Evolutionary conservation across 2,113 vertebrate genomes (phyloP), one percentile per base, ranked within the genome.

Genomic region (Lepus europaeus): DNA sequence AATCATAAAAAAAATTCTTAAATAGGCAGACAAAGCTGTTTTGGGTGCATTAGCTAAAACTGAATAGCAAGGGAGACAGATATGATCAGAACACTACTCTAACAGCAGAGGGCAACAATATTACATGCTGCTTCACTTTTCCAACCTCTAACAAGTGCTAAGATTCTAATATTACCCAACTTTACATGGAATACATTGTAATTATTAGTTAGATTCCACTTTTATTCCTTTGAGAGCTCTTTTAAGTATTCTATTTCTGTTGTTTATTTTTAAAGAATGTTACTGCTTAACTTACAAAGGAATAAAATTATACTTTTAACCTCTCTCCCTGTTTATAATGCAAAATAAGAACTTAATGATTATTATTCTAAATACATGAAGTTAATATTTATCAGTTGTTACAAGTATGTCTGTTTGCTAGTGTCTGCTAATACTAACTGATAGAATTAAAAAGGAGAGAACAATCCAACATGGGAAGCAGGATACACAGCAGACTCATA

Each of bases 21-120:
- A 70, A 0, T 94, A 98, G 86, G 82, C 95, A 78, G 98, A 98
- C 92, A 98, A 98, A 97, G 95, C 97, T 74, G 97, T 98, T 98
- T 97, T 97, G 96, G 97, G 98, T 77, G 96, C 97, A 29, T 83
- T 98, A 82, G 97, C 91, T n/a, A 98, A 98, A 98, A 92, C 98
- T 39, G 98, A 98, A 86, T 78, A 97, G 0, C 97, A 97, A 33
- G 89, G 96, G 98, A 74, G 61, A 70, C 11, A 84, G 27, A 56
- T 22, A 7, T 27, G 22, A n/a, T n/a, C 53, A 76, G 27, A 31
- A 59, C 10, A 36, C 9, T 76, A 87, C 10, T 77, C 16, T 80
- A 39, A 56, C 23, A 74, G 63, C 5, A 39, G 8, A 56, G 51
- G 63, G 31, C 64, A 63, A 64, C 36, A 17, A 61, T 17, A 74